Base-by-base conservation (phyloP, 2,888 invertebrate species). In the Crepidodera aurea region DNA sequence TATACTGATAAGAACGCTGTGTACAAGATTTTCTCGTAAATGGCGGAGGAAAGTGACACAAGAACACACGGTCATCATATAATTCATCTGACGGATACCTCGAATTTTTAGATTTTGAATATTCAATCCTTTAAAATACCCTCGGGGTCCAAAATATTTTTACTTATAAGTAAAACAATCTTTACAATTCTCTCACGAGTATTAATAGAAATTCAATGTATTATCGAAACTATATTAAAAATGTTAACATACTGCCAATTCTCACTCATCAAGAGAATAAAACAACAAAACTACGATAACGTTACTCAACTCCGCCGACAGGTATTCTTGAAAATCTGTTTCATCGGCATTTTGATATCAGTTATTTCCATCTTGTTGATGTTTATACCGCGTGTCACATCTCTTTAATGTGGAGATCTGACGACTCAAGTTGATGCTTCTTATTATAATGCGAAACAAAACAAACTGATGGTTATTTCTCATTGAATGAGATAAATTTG, bases 321-420 rank as follows among this genome's bases (percentile, higher is more conserved):
- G 44, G 8, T 22, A 44, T 56, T 40, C 54, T 59, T 64, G 60
- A 57, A 67, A 60, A 67, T 64, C 67, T 32, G 54, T 64, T 60
- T 64, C 51, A 57, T 64, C 57, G 50, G 32, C 58, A 60, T 62
- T 64, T 64, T 54, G 60, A 67, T 60, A 67, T 67, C 64, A 40
- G 58, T 57, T 61, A 51, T 58, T 67, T 62, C 67, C 56, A 66
- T 63, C 64, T 60, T 55, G 22, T 34, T 51, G 67, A 66, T 61
- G 42, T 42, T 53, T 18, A 7, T 15, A 64, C 48, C 60, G 62
- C 62, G 34, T 22, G 10, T 12, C 16, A 37, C 29, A 46, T 55
- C 51, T 48, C 50, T 58, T 57, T 62, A 55, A 46, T 34, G 27
- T 40, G 15, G 50, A 16, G 29, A 50, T 10, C 18, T 48, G 60